phyloP scores from a whole-genome alignment of 2,888 invertebrate genomes.

The Pammene fasciana region DNA sequence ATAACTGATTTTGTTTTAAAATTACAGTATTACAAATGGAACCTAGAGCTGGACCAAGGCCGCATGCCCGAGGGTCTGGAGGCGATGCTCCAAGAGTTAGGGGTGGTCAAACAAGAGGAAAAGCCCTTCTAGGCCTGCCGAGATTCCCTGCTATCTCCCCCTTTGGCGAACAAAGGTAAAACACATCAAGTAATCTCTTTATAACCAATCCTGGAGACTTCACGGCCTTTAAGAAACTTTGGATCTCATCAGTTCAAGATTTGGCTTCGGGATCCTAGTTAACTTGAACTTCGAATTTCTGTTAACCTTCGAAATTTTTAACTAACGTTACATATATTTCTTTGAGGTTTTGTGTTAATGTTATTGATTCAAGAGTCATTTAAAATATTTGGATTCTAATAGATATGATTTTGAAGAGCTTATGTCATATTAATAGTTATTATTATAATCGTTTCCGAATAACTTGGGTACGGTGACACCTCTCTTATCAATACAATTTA shows the following conservation, averaged over 20 bases:
- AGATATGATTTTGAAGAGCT: not conserved
- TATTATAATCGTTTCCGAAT: too few species aligned
- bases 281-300: too few species aligned
- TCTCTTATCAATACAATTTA: too few species aligned
- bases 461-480: too few species aligned
- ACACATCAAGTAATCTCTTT: conserved; percentile 7
- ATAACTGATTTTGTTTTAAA: not conserved
- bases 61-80: conserved; percentile 91
- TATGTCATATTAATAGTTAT: too few species aligned
- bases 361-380: not conserved
- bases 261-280: not conserved
- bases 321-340: not conserved
- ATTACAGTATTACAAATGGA: conserved; percentile 91
- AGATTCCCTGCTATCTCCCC: conserved; percentile 38
- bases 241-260: conserved; percentile 1
- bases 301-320: too few species aligned
- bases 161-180: conserved; percentile 32
- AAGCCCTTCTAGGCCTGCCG: conserved; percentile 32
- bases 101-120: conserved; percentile 87
- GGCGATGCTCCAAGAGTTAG: conserved; percentile 88
- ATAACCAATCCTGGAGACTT: conserved; percentile 1
- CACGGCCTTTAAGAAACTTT: not conserved
- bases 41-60: conserved; percentile 91
- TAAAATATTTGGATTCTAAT: conserved; percentile 1
- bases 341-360: not conserved